Conservation (phyloP, 2,113 vertebrate species). For the Sylvilagus bachmani region DNA sequence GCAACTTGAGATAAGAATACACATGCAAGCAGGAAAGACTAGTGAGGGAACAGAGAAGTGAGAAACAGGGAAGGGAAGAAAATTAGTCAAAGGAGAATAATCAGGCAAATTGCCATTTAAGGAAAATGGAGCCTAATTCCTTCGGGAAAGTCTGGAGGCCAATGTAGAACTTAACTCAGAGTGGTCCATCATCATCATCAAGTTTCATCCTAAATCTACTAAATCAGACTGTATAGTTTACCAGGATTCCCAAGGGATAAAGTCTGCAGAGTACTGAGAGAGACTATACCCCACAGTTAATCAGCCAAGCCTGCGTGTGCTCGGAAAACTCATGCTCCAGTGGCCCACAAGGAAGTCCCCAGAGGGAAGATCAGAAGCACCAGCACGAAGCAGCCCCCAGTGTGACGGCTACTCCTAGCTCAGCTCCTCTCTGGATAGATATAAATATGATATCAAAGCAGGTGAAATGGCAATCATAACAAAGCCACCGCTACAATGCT, state of each 20-base stretch:
- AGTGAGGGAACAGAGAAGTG: not conserved
- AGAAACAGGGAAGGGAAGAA: constrained; percentile 9
- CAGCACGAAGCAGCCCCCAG: not conserved
- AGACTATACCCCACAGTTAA: not conserved
- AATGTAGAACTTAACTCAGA: not conserved
- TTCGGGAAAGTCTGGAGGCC: not conserved
- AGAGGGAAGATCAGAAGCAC: not conserved
- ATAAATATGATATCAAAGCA: not conserved
- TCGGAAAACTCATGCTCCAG: not conserved
- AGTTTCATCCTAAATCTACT: not conserved
- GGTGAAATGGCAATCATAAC: not conserved
- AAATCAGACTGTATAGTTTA: not conserved
- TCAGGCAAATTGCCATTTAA: not conserved
- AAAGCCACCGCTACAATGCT: not conserved
- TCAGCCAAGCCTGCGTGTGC: not conserved
- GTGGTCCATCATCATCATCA: not conserved
- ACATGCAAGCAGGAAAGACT: constrained; percentile 11
- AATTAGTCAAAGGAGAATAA: not conserved
- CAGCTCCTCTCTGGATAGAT: not conserved
- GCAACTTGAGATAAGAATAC: not conserved
- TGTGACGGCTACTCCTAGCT: not conserved
- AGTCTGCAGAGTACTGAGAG: not conserved
- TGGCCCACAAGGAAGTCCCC: not conserved
- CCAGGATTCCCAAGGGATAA: not conserved
- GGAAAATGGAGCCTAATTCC: not conserved